Evolutionary conservation across 2,888 invertebrate genomes (phyloP).

Genomic region (Pycnomerus fuliginosus): DNA sequence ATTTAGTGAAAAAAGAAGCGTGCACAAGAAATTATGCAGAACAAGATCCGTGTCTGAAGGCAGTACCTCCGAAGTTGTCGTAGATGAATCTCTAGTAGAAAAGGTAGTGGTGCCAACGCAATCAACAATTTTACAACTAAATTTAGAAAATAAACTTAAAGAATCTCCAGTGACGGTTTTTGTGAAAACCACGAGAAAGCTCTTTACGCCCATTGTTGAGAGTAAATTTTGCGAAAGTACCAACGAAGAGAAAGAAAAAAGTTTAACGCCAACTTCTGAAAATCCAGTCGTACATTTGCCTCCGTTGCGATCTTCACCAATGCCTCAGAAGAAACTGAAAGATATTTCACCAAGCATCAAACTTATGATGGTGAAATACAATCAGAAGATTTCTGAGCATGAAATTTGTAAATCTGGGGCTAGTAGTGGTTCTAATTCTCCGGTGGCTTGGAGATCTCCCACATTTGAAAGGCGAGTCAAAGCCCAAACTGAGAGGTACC

Average conservation of each 20-base stretch:
- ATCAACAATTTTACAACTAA: slow-evolving; percentile 32
- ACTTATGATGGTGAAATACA: slow-evolving; percentile 70
- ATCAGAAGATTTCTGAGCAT: slow-evolving; percentile 63
- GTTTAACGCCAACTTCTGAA: slow-evolving; percentile 1
- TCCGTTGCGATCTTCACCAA: slow-evolving; percentile 62
- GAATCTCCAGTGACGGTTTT: slow-evolving; percentile 62
- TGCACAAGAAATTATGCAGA: slow-evolving; percentile 36
- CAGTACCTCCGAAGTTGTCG: slow-evolving; percentile 13
- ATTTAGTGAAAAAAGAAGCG: slow-evolving; percentile 20
- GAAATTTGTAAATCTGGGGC: slow-evolving; percentile 51
- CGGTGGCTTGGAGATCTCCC: slow-evolving; percentile 64
- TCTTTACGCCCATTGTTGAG: slow-evolving; percentile 64
- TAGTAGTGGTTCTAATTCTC: slow-evolving; percentile 66
- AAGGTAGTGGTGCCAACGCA: slow-evolving; percentile 42
- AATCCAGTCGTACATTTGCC: slow-evolving; percentile 46
- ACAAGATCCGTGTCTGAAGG: slow-evolving; percentile 35
- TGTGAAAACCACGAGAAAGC: slow-evolving; percentile 77
- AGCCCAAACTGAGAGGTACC: slow-evolving; percentile 55
- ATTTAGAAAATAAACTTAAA: slow-evolving; percentile 3
- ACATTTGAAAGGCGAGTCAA: slow-evolving; percentile 60
- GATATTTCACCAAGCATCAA: slow-evolving; percentile 70
- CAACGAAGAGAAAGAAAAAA: slow-evolving; percentile 8
- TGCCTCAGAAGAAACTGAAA: slow-evolving; percentile 59
- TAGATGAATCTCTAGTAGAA: slow-evolving; percentile 36
- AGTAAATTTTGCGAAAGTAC: slow-evolving; percentile 21